Base-by-base conservation (phyloP, 2,113 vertebrate species). In the Antidorcas marsupialis region DNA sequence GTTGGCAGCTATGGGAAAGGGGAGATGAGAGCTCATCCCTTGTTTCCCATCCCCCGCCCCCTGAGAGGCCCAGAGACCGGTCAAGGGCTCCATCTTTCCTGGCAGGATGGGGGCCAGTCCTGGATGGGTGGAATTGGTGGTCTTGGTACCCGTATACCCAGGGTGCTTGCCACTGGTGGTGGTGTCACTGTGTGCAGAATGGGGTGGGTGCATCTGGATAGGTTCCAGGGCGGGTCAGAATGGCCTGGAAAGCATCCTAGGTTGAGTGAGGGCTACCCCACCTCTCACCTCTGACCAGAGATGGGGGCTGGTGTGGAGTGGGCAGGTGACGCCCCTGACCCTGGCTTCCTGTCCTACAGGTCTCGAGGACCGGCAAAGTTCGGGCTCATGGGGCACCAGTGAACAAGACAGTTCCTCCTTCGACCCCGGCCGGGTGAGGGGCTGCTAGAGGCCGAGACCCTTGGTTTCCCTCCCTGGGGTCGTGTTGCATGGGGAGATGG, bases 371-470 rank as follows among this genome's bases (percentile, higher is more conserved):
- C 99, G 99, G 89, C 99, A 99, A 0, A 98, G 99, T 97, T 99
- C 99, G 14, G 99, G 99, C 96, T 99, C 99, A 97, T 99, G 99
- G 99, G 99, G 98, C 91, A 93, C 99, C 2, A 98, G 99, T 95
- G 99, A 99, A 98, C 99, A 99, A 99, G 99, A 99, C 98, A 99
- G 99, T 98, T 99, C 99, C 87, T 99, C 99, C 1, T 99, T 99
- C 95, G 99, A 99, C 98, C 99, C 99, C 98, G 99, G 99, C 98
- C 99, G 99, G 99, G 99, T 99, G 99, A 99, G 99, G 93, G 28
- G 3, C 39, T n/a, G 14, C n/a, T 36, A 13, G 15, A 52, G 59
- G n/a, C 64, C 47, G 0, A 19, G 27, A 45, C 27, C 50, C 60
- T 17, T 17, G 9, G 30, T 7, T 17, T 59, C 11, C 25, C 52